A percentile compares a stretch with the other conserved stretches of the same genome.
These are phyloP conservation scores for Scolopax bukidnonensis DNA, from an alignment of 2,797 vertebrate genomes.

Conservation along the genomic window DNA sequence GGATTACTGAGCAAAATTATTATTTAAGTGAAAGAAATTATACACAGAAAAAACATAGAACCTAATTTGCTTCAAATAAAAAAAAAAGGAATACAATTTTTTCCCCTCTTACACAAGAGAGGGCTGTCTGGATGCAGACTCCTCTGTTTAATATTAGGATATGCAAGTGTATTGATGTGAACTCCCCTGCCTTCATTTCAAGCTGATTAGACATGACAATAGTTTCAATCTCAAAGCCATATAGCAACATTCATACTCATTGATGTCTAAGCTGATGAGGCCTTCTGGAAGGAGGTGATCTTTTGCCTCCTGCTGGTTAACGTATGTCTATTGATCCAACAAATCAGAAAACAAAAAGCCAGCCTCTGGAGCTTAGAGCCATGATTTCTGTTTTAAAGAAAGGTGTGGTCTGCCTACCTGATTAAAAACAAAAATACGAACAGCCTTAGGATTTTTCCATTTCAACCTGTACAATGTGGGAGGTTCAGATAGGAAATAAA, in stretches of 20 bases:
- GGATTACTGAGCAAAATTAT: background rate
- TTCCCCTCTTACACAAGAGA: background rate
- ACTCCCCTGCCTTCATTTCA: background rate
- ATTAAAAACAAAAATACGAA: background rate
- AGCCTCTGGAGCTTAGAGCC: background rate
- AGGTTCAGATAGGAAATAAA: background rate
- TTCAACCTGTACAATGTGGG: background rate
- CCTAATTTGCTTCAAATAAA: background rate
- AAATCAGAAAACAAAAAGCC: background rate
- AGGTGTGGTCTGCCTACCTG: accelerated
- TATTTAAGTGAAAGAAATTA: background rate
- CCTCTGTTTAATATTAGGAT: background rate
- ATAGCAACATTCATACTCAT: background rate
- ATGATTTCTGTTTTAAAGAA: background rate
- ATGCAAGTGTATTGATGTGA: background rate
- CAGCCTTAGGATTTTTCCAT: background rate
- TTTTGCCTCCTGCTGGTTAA: constrained; percentile 8
- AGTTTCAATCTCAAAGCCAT: background rate
- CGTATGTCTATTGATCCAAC: background rate
- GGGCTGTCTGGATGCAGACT: background rate
- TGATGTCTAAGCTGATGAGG: background rate
- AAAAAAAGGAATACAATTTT: background rate
- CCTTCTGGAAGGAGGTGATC: background rate
- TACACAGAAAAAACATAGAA: background rate
- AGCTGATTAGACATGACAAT: background rate